Evolutionary conservation across 92 coral and sea anemone species (phyloP), one percentile per base, ranked within the genome.

Genomic region (Epizoanthus scotinus): DNA sequence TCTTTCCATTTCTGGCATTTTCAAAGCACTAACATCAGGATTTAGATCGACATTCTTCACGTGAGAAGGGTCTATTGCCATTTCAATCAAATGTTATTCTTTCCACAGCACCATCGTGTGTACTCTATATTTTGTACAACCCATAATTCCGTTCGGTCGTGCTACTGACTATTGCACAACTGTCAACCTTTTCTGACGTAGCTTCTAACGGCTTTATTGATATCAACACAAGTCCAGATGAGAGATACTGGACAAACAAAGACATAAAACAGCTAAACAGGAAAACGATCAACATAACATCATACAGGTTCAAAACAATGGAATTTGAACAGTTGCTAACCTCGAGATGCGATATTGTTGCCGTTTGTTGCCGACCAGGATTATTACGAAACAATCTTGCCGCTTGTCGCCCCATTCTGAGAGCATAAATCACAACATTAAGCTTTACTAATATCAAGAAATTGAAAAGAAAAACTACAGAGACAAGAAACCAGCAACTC

Each of bases 261-360:
- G 28, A 19, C 53, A 31, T 25, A 55, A 29, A 69, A 78, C 50
- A 12, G 42, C 49, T 66, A 63, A 55, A 18, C 2, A 73, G 27
- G 26, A 18, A 73, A 14, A 52, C 22, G 21, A 47, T 44, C 3
- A 72, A 72, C 24, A 59, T 72, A 15, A 72, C n/a, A n/a, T 59
- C 27, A 63, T 71, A 40, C 60, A 47, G 13, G 78, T 44, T 15
- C 15, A 50, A 42, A 19, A 25, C 31, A 25, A 28, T 3, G 69
- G 40, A 3, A 0, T 34, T 34, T n/a, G n/a, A 25, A 3, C 6
- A 56, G 40, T 19, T 8, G 6, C 88, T 79, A 56, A 95, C 99
- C 94, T 95, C 99, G 6, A 95, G 81, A 55, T 95, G 96, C 63
- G 94, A 89, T 0, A 92, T 89, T 6, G 98, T 95, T n/a, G 96